Percentiles rank a stretch among this genome's conserved stretches.
phyloP scores from a whole-genome alignment of 2,113 vertebrate genomes.

The Marmota flaviventris region DNA sequence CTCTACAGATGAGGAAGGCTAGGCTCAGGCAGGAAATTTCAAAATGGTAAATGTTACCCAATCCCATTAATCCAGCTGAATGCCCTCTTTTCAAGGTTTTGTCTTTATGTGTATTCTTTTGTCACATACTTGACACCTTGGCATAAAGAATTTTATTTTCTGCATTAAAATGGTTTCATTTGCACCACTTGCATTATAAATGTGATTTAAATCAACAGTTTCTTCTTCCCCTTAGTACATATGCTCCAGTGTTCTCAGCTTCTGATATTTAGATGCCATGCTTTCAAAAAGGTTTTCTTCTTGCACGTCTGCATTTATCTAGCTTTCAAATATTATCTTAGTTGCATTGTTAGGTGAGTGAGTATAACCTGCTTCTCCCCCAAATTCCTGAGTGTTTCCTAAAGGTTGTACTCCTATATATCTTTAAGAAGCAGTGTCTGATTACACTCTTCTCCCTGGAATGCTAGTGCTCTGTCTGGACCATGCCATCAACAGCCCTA shows the following conservation, averaged over 20 bases:
- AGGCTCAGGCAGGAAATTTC: neutral
- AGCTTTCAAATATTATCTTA: neutral
- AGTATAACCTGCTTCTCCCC: neutral
- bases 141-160: neutral
- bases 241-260: too few relatives aligned
- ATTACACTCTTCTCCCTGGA: neutral
- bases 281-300: neutral
- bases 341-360: neutral
- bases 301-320: neutral
- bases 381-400: neutral
- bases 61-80: neutral
- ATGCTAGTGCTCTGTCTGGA: neutral
- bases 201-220: neutral
- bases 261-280: neutral
- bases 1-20: neutral
- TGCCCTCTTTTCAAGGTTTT: neutral
- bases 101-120: neutral
- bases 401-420: neutral
- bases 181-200: too few relatives aligned
- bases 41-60: neutral
- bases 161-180: neutral
- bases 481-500: too few relatives aligned
- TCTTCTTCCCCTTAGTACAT: too few relatives aligned
- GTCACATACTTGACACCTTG: neutral
- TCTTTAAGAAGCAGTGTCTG: neutral